These are phyloP conservation scores for Canis aureus DNA, from an alignment of 2,113 vertebrate species.

Conservation along the genomic window DNA sequence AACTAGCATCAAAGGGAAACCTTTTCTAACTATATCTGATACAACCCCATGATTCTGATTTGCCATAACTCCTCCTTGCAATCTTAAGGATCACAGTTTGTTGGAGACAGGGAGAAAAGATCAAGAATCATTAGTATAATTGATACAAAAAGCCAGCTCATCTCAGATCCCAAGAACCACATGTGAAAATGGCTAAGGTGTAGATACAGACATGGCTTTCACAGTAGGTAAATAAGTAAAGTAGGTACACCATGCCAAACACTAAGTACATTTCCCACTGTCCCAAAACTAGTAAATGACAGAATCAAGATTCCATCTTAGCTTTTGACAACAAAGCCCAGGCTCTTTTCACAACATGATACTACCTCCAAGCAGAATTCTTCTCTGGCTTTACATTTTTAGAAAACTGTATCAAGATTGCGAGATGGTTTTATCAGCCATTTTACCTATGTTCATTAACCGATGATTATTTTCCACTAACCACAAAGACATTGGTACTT, in stretches of 20 bases:
- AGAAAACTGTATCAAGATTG: neutral
- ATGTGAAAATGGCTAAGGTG: neutral
- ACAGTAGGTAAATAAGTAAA: neutral
- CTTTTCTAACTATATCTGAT: constrained; percentile 36
- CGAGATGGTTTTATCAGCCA: neutral
- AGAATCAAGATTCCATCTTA: neutral
- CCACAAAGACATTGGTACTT: no score
- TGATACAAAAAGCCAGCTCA: neutral
- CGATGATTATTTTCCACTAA: no score
- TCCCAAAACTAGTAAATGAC: neutral
- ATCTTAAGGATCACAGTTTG: neutral
- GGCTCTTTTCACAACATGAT: neutral
- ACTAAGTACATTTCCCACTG: neutral
- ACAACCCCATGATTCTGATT: neutral
- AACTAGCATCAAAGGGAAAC: neutral
- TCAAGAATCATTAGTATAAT: neutral
- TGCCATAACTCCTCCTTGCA: neutral
- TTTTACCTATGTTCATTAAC: no score
- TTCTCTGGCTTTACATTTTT: constrained; percentile 30
- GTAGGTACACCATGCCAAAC: neutral
- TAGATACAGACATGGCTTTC: neutral
- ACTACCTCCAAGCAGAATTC: neutral
- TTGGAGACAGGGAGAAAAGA: neutral
- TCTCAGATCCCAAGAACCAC: neutral
- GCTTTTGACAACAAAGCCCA: neutral